Base-by-base conservation (phyloP, 2,888 invertebrate species). In the Drosophila maculinotata region DNA sequence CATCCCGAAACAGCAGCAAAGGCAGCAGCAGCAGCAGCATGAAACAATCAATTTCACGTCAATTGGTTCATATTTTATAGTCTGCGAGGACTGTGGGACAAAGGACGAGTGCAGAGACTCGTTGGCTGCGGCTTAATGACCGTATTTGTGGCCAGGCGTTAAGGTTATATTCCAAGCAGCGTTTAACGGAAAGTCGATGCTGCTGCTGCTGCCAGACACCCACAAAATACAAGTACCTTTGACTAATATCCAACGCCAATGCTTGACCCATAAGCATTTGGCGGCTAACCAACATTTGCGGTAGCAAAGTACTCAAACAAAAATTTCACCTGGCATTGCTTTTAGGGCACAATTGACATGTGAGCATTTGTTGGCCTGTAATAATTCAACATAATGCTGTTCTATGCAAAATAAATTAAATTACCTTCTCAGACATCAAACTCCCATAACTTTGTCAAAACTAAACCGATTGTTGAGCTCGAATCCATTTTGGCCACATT, bases 31-130 rank as follows among this genome's bases (percentile, higher is more conserved):
- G 44, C 45, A 30, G 33, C 9, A 45, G 48, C 51, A 68, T 53
- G 35, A 69, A 71, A 80, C 80, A 86, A 88, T 88, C 89, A 89
- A 89, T 88, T 84, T 82, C 69, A 87, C 73, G 76, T 82, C 88
- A 89, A 82, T 89, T 84, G 77, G 67, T 76, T 86, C 79, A 79
- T 80, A 78, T 79, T 87, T 81, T 81, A 83, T 83, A 74, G 76
- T 76, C 70, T 72, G 69, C 71, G 66, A 57, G 44, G 57, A 31
- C 17, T 35, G 23, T 17, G 4, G 38, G 15, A 30, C 15, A 38
- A 56, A 64, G 54, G 31, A 26, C 36, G 35, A 45, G 28, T 35
- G 17, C 39, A 30, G 26, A 30, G 25, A 31, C 53, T 44, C 47
- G 23, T 39, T 52, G 59, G 38, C 23, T 51, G 56, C 36, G 52